These are phyloP conservation scores for Plebejus anna DNA, from an alignment of 2,888 invertebrate species.

Conservation along the genomic window DNA sequence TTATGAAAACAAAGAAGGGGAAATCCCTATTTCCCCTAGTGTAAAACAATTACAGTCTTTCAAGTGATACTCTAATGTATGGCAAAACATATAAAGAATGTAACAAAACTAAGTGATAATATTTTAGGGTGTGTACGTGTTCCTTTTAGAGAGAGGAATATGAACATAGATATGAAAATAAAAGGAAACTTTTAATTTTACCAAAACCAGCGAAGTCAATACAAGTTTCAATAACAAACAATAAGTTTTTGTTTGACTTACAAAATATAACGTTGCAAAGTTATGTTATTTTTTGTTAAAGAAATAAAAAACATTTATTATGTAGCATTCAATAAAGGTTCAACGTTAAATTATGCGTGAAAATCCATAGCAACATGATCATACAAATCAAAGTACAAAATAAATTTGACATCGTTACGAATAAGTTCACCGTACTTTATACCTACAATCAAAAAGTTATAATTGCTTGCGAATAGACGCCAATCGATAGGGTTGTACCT, in stretches of 20 bases:
- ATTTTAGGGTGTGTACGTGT: too few species aligned
- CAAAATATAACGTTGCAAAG: background rate
- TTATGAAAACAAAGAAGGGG: background rate
- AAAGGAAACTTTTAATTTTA: too few species aligned
- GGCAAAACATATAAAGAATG: too few species aligned
- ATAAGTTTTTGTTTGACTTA: background rate
- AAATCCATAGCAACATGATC: background rate
- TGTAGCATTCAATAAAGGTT: background rate
- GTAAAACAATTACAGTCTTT: background rate
- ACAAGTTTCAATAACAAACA: background rate
- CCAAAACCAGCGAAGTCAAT: too few species aligned
- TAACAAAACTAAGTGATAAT: too few species aligned
- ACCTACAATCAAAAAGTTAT: constrained; percentile 5
- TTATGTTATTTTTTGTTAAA: background rate
- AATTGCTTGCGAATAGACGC: background rate
- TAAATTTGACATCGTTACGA: background rate
- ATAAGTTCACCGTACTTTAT: background rate
- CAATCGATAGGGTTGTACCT: background rate
- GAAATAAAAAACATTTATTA: too few species aligned
- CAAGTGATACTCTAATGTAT: too few species aligned
- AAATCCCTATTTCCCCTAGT: background rate
- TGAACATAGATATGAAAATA: too few species aligned
- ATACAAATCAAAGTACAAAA: background rate
- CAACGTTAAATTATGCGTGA: background rate
- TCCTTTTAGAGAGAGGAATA: too few species aligned